Conservation (phyloP, 2,113 vertebrate genomes). For the Noctilio leporinus region DNA sequence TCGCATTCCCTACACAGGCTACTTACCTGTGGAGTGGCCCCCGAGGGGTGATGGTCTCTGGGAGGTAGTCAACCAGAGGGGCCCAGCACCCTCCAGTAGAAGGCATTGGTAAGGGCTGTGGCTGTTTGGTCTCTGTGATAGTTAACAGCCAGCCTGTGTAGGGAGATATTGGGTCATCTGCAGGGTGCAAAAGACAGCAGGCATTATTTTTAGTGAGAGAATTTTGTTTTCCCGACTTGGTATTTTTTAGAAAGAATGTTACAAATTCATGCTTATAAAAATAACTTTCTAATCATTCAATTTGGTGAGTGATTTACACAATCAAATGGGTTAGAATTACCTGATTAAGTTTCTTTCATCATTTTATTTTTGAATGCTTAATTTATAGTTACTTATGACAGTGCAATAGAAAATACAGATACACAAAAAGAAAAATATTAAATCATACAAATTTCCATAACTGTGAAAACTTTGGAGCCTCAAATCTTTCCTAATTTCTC, state of each 20-base stretch:
- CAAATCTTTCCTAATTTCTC: not conserved
- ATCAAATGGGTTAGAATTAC: conserved; percentile 20
- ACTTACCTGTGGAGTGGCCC: conserved; percentile 93
- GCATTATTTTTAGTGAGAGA: not conserved
- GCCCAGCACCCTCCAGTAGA: conserved; percentile 97
- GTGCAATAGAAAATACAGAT: not conserved
- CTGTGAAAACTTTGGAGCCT: not conserved
- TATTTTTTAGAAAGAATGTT: conserved; percentile 27
- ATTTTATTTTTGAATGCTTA: not conserved
- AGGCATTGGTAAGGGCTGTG: conserved; percentile 96
- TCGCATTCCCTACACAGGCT: not conserved
- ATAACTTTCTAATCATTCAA: not conserved
- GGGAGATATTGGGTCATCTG: conserved; percentile 93
- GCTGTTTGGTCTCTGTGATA: conserved; percentile 92
- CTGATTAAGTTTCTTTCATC: not conserved
- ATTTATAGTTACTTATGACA: not conserved
- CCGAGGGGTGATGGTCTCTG: conserved; percentile 94
- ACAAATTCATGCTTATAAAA: not conserved
- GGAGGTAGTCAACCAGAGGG: conserved; percentile 96
- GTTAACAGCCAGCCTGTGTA: conserved; percentile 94
- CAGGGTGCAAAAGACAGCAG: not conserved
- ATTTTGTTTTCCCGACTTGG: not conserved
- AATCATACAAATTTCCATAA: not conserved
- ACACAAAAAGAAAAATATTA: not conserved
- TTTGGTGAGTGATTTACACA: not conserved